These are phyloP conservation scores for Thera britannica DNA, from an alignment of 2,888 invertebrate genomes.

Conservation along the genomic window DNA sequence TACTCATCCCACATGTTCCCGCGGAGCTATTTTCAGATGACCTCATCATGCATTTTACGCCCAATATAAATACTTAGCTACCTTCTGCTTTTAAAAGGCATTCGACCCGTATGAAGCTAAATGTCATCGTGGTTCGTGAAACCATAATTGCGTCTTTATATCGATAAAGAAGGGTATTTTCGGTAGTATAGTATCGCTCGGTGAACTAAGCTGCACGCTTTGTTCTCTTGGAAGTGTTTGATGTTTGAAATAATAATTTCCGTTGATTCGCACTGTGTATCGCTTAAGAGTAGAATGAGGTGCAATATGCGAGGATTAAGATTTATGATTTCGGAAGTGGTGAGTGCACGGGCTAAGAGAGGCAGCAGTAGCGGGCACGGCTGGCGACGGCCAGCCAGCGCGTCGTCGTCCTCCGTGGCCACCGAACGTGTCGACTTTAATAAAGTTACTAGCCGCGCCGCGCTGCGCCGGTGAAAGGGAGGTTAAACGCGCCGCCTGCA, in stretches of 20 bases:
- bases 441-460: slow-evolving; percentile 19
- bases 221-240: slow-evolving; percentile 20
- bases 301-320: slow-evolving; percentile 19
- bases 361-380: not conserved
- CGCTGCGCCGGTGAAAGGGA: slow-evolving; percentile 72
- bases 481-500: slow-evolving; percentile 72
- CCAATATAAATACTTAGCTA: slow-evolving; percentile 48
- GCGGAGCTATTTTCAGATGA: slow-evolving; percentile 65
- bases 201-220: slow-evolving; percentile 21
- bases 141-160: slow-evolving; percentile 49
- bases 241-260: slow-evolving; percentile 20
- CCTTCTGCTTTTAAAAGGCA: slow-evolving; percentile 60
- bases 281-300: slow-evolving; percentile 19
- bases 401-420: slow-evolving; percentile 57
- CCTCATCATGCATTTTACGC: slow-evolving; percentile 66
- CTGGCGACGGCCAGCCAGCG: slow-evolving; percentile 60
- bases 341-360: slow-evolving; percentile 13
- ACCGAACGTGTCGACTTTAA: slow-evolving; percentile 30
- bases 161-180: slow-evolving; percentile 48
- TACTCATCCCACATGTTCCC: slow-evolving; percentile 56
- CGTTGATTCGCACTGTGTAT: slow-evolving; percentile 13
- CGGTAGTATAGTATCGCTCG: slow-evolving; percentile 35
- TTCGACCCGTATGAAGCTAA: slow-evolving; percentile 61
- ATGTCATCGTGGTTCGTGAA: slow-evolving; percentile 56
- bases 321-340: slow-evolving; percentile 22